Conservation (phyloP, 2,113 vertebrate genomes). For the Ardeotis arabs region DNA sequence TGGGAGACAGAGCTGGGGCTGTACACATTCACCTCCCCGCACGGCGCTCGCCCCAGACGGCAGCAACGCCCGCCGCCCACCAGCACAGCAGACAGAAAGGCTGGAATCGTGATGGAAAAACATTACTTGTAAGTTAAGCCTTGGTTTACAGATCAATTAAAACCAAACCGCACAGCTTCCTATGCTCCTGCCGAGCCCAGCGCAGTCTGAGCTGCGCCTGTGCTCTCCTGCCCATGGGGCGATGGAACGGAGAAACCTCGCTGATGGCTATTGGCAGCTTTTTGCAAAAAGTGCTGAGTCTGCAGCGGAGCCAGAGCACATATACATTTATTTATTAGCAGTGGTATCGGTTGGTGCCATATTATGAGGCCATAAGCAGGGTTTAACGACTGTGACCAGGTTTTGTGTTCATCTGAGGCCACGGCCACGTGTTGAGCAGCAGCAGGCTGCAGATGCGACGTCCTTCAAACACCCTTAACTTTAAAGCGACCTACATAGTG, state of each 20-base stretch:
- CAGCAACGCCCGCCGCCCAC: background rate
- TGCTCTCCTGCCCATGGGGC: background rate
- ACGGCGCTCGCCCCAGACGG: accelerated
- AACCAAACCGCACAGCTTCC: background rate
- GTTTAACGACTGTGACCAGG: background rate
- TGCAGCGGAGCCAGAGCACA: background rate
- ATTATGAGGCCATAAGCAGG: background rate
- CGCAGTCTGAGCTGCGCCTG: background rate
- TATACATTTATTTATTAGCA: background rate
- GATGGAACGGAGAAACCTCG: background rate
- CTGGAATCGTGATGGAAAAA: background rate
- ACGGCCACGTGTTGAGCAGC: accelerated
- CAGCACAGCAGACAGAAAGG: background rate
- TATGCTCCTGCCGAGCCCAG: background rate
- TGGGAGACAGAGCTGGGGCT: background rate
- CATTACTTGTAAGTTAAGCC: background rate
- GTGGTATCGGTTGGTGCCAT: background rate
- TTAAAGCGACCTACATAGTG: background rate
- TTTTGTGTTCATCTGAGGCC: background rate
- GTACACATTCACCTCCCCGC: background rate
- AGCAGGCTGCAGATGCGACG: accelerated
- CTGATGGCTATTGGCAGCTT: background rate
- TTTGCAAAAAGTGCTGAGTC: background rate
- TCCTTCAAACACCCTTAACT: constrained; percentile 4
- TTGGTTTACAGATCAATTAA: constrained; percentile 23